Conservation (phyloP, 2,888 invertebrate species). For the Agrypnus murinus region DNA sequence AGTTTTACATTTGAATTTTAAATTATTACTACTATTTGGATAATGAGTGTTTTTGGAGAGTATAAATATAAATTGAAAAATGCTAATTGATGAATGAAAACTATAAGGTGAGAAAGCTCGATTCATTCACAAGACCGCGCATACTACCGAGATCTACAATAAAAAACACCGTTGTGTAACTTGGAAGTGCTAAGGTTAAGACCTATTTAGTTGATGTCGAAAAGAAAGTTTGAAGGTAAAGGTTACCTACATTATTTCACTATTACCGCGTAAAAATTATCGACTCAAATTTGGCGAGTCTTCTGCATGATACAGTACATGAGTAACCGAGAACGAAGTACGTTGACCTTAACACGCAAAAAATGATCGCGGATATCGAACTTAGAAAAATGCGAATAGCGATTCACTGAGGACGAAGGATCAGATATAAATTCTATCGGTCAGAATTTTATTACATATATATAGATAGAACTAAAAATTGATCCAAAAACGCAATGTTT, state of each 20-base stretch:
- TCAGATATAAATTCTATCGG: not conserved
- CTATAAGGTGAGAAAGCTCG: not conserved
- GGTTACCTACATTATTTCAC: constrained; percentile 31
- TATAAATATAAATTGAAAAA: constrained; percentile 3
- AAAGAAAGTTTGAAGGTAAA: constrained; percentile 7
- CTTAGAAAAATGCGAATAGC: constrained; percentile 25
- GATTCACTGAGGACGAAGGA: not conserved
- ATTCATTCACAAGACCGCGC: constrained; percentile 6
- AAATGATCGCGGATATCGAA: constrained; percentile 36
- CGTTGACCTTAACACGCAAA: constrained; percentile 34
- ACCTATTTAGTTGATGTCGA: not conserved
- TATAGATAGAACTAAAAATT: too few species aligned
- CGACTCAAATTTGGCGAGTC: constrained; percentile 20
- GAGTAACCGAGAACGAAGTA: constrained; percentile 27
- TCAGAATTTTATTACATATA: too few species aligned
- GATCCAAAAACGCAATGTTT: not conserved
- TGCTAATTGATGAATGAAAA: constrained; percentile 7
- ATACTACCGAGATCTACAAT: not conserved
- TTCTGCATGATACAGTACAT: constrained; percentile 8
- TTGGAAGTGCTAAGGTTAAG: constrained; percentile 8
- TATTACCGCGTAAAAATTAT: constrained; percentile 32
- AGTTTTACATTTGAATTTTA: too few species aligned
- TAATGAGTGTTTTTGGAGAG: too few species aligned
- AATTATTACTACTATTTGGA: too few species aligned
- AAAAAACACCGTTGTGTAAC: constrained; percentile 5